A percentile compares a stretch with the other conserved stretches of the same genome.
Conservation (phyloP, 2,888 invertebrate species). For the Hemistola chrysoprasaria region DNA sequence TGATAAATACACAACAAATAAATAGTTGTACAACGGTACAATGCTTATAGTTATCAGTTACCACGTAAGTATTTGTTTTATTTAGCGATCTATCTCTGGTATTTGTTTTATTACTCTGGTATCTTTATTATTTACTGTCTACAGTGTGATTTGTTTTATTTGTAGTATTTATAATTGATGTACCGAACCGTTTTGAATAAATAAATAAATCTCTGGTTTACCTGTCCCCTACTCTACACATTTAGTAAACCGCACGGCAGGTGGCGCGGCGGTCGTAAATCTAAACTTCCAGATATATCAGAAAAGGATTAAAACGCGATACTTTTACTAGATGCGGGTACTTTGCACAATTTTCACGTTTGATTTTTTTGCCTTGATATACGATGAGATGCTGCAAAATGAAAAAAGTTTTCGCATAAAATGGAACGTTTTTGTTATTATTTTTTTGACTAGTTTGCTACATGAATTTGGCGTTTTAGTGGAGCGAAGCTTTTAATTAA, state of each 20-base stretch:
- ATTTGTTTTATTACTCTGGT: too few species aligned
- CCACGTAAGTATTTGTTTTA: too few species aligned
- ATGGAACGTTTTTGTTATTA: neutral
- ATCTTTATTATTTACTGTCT: too few species aligned
- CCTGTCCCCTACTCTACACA: neutral
- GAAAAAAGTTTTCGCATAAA: conserved; percentile 8
- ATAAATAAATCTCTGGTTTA: neutral
- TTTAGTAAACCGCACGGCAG: conserved; percentile 29
- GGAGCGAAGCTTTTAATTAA: too few species aligned
- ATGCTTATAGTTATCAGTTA: too few species aligned
- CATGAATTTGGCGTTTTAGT: conserved; percentile 18
- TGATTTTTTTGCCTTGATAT: conserved; percentile 24
- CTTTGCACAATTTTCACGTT: conserved; percentile 13
- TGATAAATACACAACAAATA: too few species aligned
- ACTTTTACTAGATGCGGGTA: conserved; percentile 19
- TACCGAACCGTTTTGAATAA: too few species aligned
- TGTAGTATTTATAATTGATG: too few species aligned
- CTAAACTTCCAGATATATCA: conserved; percentile 31
- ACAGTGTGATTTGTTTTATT: too few species aligned
- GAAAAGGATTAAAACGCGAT: conserved; percentile 29
- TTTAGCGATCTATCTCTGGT: too few species aligned
- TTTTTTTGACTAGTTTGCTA: conserved; percentile 17
- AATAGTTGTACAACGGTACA: too few species aligned
- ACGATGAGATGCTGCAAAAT: conserved; percentile 9
- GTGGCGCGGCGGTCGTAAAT: conserved; percentile 31